A percentile compares a stretch with the other conserved stretches of the same genome.
Conservation (phyloP, 2,888 invertebrate species). For the Spodoptera picta region DNA sequence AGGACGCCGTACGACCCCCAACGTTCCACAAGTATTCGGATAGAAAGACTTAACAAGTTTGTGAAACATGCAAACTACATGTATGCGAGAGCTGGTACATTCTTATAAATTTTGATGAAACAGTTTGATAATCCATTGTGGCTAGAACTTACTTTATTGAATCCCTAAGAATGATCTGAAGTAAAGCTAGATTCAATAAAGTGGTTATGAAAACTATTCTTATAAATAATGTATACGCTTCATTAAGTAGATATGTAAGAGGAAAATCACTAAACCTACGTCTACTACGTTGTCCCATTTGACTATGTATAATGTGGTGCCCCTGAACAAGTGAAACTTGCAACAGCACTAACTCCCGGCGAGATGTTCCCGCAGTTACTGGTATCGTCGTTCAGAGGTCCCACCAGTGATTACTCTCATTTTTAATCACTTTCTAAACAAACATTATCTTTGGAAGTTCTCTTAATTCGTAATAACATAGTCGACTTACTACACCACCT, state of each 20-base stretch:
- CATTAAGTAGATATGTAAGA: too few relatives aligned
- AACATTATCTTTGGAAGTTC: slow-evolving; percentile 7
- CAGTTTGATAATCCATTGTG: too few relatives aligned
- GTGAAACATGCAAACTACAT: too few relatives aligned
- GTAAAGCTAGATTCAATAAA: too few relatives aligned
- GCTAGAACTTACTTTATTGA: too few relatives aligned
- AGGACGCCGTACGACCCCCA: slow-evolving; percentile 25
- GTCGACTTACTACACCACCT: neutral
- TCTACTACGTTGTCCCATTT: too few relatives aligned
- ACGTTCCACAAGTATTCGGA: slow-evolving; percentile 20
- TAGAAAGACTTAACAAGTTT: slow-evolving; percentile 5
- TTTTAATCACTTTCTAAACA: slow-evolving; percentile 37
- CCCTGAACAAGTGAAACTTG: slow-evolving; percentile 31
- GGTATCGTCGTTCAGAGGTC: slow-evolving; percentile 9
- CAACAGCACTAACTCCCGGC: slow-evolving; percentile 17
- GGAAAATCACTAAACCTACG: too few relatives aligned
- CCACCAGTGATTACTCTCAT: slow-evolving; percentile 26
- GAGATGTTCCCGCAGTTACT: slow-evolving; percentile 21
- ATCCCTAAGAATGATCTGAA: too few relatives aligned
- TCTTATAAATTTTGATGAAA: too few relatives aligned
- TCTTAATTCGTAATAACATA: slow-evolving; percentile 6
- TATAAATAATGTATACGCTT: too few relatives aligned
- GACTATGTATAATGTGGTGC: slow-evolving; percentile 4
- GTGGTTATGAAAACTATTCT: too few relatives aligned
- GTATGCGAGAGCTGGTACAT: too few relatives aligned